A percentile compares a stretch with the other conserved stretches of the same genome.
phyloP scores from a whole-genome alignment of 1,140 invertebrate species.

The Triops cancriformis region DNA sequence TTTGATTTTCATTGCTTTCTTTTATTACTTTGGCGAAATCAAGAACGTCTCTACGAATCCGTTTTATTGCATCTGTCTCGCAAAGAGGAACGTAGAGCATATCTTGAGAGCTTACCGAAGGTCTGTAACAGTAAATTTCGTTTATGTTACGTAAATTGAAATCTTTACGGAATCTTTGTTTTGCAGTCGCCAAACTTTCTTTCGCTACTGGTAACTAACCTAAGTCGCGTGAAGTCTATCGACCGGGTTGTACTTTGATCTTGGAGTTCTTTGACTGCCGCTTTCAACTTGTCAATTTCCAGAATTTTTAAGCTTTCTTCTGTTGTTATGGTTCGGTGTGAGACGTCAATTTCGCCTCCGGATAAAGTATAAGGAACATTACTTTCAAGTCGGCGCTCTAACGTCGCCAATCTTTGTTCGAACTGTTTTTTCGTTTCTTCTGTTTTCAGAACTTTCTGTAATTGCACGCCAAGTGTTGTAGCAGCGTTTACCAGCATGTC shows the following conservation, averaged over 20 bases:
- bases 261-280: conserved; percentile 20
- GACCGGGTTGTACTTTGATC: background rate
- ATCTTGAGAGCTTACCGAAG: conserved; percentile 23
- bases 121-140: background rate
- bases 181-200: background rate
- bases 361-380: background rate
- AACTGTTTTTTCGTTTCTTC: conserved; percentile 8
- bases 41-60: conserved; percentile 19
- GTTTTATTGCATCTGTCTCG: background rate
- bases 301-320: conserved; percentile 18
- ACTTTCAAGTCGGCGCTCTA: conserved; percentile 18
- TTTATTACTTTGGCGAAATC: conserved; percentile 19
- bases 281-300: conserved; percentile 19
- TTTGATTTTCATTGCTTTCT: background rate
- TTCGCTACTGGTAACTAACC: background rate
- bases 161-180: too few species aligned
- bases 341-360: background rate
- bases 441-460: conserved; percentile 17
- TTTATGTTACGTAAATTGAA: background rate
- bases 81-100: conserved; percentile 16
- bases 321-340: background rate
- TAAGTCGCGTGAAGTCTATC: conserved; percentile 22
- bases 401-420: background rate
- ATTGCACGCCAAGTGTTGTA: background rate
- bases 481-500: background rate